A percentile compares a stretch with the other conserved stretches of the same genome.
Evolutionary conservation across 1,140 invertebrate genomes (phyloP).

Genomic region (Paralvinella palmiformis): DNA sequence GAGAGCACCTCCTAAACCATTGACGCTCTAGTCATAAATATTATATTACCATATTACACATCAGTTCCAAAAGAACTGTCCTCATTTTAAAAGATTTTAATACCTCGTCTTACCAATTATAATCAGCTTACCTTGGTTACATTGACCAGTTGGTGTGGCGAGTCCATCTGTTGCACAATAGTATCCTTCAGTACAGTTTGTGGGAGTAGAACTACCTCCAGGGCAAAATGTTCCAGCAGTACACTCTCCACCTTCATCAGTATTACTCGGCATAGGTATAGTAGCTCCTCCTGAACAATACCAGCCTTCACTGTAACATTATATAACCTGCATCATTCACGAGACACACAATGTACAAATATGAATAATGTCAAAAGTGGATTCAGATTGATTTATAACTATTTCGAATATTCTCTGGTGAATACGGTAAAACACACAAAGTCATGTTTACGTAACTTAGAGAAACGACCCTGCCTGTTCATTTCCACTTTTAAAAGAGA

Average conservation of each 20-base stretch:
- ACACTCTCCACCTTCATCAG: conserved; percentile 35
- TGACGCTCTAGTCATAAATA: neutral
- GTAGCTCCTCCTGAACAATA: conserved; percentile 35
- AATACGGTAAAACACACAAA: too few species aligned
- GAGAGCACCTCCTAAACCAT: neutral
- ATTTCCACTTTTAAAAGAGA: too few species aligned
- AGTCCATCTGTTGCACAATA: conserved; percentile 33
- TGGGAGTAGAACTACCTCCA: conserved; percentile 30
- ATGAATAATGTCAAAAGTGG: too few species aligned
- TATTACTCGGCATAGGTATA: conserved; percentile 31
- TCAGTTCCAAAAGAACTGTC: neutral
- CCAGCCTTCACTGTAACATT: conserved; percentile 35
- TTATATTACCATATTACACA: neutral
- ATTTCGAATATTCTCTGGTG: too few species aligned
- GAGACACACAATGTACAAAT: too few species aligned
- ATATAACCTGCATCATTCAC: too few species aligned
- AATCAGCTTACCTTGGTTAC: conserved; percentile 32
- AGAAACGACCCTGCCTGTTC: too few species aligned
- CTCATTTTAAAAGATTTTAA: neutral
- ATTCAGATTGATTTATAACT: too few species aligned
- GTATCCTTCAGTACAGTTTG: conserved; percentile 30
- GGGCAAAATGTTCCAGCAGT: conserved; percentile 35
- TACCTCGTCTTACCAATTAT: neutral
- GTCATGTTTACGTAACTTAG: too few species aligned
- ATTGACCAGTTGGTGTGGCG: conserved; percentile 30